A percentile compares a stretch with the other conserved stretches of the same genome.
These are phyloP conservation scores for Rhyzopertha dominica DNA, from an alignment of 1,140 invertebrate genomes.

Conservation along the genomic window DNA sequence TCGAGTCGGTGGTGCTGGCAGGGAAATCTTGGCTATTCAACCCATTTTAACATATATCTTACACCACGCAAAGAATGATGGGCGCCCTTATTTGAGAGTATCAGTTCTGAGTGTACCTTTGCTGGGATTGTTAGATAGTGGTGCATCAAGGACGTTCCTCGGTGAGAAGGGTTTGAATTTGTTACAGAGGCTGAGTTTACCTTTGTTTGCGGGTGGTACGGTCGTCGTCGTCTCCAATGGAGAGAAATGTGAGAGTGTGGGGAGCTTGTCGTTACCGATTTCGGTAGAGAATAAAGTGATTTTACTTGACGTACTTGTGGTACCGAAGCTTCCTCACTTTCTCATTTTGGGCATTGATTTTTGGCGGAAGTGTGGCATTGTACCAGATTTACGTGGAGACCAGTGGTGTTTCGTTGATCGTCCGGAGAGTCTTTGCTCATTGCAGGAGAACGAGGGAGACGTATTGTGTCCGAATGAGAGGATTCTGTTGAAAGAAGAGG, in stretches of 20 bases:
- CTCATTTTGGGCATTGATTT: constrained; percentile 20
- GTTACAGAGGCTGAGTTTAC: too few species aligned
- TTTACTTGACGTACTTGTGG: constrained; percentile 6
- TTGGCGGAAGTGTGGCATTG: constrained; percentile 15
- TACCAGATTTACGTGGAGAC: constrained; percentile 12
- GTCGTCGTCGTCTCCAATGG: constrained; percentile 19
- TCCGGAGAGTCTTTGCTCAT: too few species aligned
- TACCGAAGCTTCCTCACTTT: constrained; percentile 11
- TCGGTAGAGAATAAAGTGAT: constrained; percentile 6
- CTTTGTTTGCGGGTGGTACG: too few species aligned
- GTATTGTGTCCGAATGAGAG: too few species aligned
- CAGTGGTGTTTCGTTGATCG: constrained; percentile 10
- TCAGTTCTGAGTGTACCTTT: constrained; percentile 6
- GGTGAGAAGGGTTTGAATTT: not conserved
- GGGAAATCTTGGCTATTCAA: too few species aligned
- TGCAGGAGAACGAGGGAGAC: too few species aligned
- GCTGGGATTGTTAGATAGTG: constrained; percentile 11
- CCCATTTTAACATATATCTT: constrained; percentile 10
- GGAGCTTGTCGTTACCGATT: constrained; percentile 5
- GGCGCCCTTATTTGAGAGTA: constrained; percentile 14
- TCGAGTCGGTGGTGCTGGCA: too few species aligned
- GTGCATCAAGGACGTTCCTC: constrained; percentile 1
- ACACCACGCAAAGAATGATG: constrained; percentile 1
- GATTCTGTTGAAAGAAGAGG: too few species aligned
- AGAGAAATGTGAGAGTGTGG: constrained; percentile 6